Base-by-base conservation (phyloP, 1,140 invertebrate genomes). In the Drosophila yakuba region DNA sequence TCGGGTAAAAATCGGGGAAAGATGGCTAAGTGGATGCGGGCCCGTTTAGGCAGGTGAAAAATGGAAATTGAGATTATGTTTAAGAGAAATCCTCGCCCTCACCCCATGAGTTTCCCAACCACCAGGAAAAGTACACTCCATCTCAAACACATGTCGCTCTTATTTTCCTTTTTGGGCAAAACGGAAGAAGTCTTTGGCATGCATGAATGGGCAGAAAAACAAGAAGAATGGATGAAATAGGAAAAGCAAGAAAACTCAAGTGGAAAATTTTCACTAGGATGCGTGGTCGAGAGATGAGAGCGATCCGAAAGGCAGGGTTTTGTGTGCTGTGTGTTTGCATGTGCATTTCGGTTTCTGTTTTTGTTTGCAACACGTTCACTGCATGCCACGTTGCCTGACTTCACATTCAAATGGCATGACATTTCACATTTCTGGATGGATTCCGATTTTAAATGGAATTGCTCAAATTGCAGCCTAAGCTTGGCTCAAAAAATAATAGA, bases 41-140 rank as follows among this genome's bases (percentile, higher is more conserved):
- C 59, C 51, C 63, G 75, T 83, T 84, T 66, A 68, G 82, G 83
- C 83, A 86, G 83, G 83, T 86, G 83, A 89, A 88, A 89, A 83
- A 88, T 88, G 67, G 76, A 88, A 88, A 89, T 83, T 69, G 83
- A 88, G 83, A 88, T 86, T 85, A 85, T 75, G 57, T 58, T 77
- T 58, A 56, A 58, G 44, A 47, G 50, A 63, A 62, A 28, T 14
- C 39, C 44, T 14, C 38, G 38, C 38, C 38, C 25, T 39, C 38
- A 39, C 38, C 35, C 36, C 23, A 35, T 43, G 32, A 56, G 56
- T 45, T 43, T 67, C 48, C 35, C 55, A 63, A 60, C 60, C 60
- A 63, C 59, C 57, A 32, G 52, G 20, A 39, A 39, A 23, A 41
- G 55, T 63, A 35, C 60, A 63, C 60, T 43, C 56, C 63, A 35